Conservation (phyloP, 2,797 vertebrate genomes). For the Todus mexicanus region DNA sequence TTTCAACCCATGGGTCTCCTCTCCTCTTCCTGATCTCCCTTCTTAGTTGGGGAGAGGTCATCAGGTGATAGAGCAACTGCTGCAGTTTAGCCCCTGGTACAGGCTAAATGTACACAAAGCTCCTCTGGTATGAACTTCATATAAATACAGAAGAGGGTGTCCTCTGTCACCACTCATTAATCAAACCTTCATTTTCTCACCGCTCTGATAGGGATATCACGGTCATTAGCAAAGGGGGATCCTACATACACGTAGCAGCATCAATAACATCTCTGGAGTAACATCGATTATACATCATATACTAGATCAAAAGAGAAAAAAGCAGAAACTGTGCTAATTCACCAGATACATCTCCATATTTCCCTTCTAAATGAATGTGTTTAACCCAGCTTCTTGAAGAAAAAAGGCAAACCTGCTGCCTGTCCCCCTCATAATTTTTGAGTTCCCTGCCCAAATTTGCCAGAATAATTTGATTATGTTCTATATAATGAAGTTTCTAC, state of each 20-base stretch:
- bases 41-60: background rate
- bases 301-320: background rate
- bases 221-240: background rate
- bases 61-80: background rate
- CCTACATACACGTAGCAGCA: background rate
- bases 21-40: background rate
- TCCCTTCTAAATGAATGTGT: background rate
- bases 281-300: background rate
- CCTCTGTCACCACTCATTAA: background rate
- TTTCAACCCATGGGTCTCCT: background rate
- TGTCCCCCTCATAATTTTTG: background rate
- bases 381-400: background rate
- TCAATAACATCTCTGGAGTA: slow-evolving; percentile 16
- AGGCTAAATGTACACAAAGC: background rate
- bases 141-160: background rate
- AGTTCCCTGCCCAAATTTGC: background rate
- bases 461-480: background rate
- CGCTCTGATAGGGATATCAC: background rate
- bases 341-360: background rate
- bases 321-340: background rate
- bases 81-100: background rate
- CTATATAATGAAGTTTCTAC: background rate
- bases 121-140: background rate
- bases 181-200: background rate
- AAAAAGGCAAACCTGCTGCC: background rate